Base-by-base conservation (phyloP, 1,140 invertebrate genomes). In the Drosophila bocki region DNA sequence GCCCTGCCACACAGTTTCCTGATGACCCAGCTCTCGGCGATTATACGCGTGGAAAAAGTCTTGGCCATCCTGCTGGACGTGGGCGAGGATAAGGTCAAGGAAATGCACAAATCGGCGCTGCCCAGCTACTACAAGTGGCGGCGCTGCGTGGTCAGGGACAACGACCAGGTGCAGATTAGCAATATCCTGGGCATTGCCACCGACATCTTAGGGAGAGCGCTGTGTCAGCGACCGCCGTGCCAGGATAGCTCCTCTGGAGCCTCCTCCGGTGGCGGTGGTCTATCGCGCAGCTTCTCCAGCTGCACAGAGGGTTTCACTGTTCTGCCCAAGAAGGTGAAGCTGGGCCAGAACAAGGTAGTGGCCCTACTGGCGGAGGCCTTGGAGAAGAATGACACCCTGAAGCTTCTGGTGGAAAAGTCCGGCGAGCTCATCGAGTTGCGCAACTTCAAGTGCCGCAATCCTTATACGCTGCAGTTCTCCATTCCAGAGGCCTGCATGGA, bases 31-130 rank as follows among this genome's bases (percentile, higher is more conserved):
- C 92, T 96, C 3, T 94, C 95, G 1, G 94, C 94, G 53, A 93
- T 96, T 8, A 93, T 97, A 15, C 94, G 95, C 64, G 92, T 95
- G 3, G 96, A 96, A 19, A 95, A 96, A 76, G 95, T 97, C 7
- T 92, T 98, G 33, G 96, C 96, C 8, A 96, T 97, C 94, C 93
- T 97, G 72, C 93, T 97, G 9, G 97, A 97, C 1, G 96, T 97
- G 4, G 94, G 94, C 8, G 95, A 96, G 72, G 93, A 93, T 7
- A 94, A 95, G 69, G 88, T 96, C n/a, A 94, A 93, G 37, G 94
- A 95, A 56, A 92, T 93, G 59, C 95, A 96, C 70, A 94, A 94
- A 82, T 92, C 93, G 81, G 95, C 95, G 19, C 94, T 97, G 64
- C 94, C 96, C 2, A 95, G 94, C 12, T 97, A 96, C 85, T 94